Conservation (phyloP, 2,797 vertebrate genomes). For the Microhierax caerulescens region DNA sequence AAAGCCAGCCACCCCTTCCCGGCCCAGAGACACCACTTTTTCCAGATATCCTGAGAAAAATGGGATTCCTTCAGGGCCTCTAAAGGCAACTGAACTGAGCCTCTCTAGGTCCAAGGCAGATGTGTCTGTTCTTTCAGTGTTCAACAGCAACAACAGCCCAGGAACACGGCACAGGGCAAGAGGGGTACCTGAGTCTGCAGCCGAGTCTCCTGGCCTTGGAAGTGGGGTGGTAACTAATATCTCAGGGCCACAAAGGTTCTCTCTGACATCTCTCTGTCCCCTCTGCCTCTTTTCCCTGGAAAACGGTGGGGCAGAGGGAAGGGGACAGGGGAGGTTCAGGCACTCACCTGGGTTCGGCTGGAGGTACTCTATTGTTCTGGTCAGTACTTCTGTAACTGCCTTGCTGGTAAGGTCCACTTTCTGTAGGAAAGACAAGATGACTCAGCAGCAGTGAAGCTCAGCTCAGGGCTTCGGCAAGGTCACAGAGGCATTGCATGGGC, state of each 20-base stretch:
- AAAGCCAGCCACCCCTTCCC: not conserved
- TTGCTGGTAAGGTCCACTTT: conserved; percentile 98
- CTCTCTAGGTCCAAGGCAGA: not conserved
- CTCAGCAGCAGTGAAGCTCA: not conserved
- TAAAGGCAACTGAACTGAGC: too few relatives aligned
- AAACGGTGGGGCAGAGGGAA: not conserved
- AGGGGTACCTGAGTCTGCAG: not conserved
- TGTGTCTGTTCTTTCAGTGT: not conserved
- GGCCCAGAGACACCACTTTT: not conserved
- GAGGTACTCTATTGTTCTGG: conserved; percentile 96
- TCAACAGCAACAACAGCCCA: not conserved
- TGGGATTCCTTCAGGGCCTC: fast-evolving
- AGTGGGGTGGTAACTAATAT: fast-evolving
- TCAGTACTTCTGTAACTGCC: conserved; percentile 91
- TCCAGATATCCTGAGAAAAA: not conserved
- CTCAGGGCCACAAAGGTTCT: not conserved
- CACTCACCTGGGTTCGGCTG: conserved; percentile 95
- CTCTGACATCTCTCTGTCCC: not conserved
- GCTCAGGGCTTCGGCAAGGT: not conserved
- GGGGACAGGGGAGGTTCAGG: not conserved
- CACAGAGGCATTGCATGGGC: fast-evolving
- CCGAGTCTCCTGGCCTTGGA: not conserved
- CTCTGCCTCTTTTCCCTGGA: not conserved
- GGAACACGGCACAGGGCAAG: not conserved
- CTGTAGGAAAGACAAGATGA: conserved; percentile 68